These are phyloP conservation scores for human (Homo sapiens) DNA, from an alignment of 2,113 vertebrate species.

Conservation along the genomic window GRCh38 chr12:46481001-46481500, in stretches of 20 bases:
- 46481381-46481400: neutral
- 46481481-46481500: neutral
- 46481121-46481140: neutral
- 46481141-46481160: neutral
- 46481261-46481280: neutral
- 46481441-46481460: neutral
- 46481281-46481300: neutral
- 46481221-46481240: neutral
- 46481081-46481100: conserved; percentile 12
- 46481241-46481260: neutral
- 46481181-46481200: neutral
- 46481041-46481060: neutral
- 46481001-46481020: neutral
- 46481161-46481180: neutral
- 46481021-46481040: neutral
- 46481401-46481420: neutral
- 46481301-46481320: neutral
- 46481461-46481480: neutral
- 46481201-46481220: neutral
- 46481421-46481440: neutral
- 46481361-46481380: neutral
- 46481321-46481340: neutral
- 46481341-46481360: neutral
- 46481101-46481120: neutral
- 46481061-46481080: neutral